Evolutionary conservation across 1,140 invertebrate species (phyloP), one percentile per base, ranked within the genome.

Genomic region (Trinorchestia longiramus): DNA sequence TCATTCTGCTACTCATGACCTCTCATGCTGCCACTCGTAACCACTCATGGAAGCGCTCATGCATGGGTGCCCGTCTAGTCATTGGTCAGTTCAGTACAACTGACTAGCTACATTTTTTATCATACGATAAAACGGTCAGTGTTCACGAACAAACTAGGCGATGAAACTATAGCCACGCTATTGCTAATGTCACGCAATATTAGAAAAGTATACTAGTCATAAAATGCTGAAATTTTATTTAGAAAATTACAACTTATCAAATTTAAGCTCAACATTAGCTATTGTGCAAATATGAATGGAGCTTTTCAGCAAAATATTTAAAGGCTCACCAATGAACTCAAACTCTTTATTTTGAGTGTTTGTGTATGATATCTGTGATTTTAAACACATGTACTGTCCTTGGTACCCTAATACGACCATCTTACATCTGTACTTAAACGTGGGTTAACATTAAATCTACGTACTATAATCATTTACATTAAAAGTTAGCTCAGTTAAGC

Each of bases 1-100:
- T 94, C 92, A 40, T 47, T 3, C 88, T 90, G 44, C 92, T 43
- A 94, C 92, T 94, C 44, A 47, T 91, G 88, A 90, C 92, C 92
- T 43, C 44, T 43, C 36, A 47, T 44, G 44, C 8, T 94, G 92
- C 43, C 36, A 45, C 92, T 94, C 88, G 41, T 43, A 15, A 44
- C 88, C 88, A 91, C 88, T 91, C 43, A 36, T 91, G 88, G 36
- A 91, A 41, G 41, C 43, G 36, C 88, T 43, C 88, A 91, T 43
- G 88, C 88, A 28, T 43, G 88, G 62, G 28, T 36, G 28, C 62
- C 62, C 62, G 62, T 19, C 62, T 77, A 28, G 62, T 77, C 62
- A 23, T 19, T 36, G 62, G 62, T 77, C 11, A 77, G 62, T 77
- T 77, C 11, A 77, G 62, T 28, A 77, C 15, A 36, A 77, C 15